Percentiles rank a stretch among this genome's conserved stretches.
Conservation (phyloP, 2,888 invertebrate genomes). For the Bombylius discolor region DNA sequence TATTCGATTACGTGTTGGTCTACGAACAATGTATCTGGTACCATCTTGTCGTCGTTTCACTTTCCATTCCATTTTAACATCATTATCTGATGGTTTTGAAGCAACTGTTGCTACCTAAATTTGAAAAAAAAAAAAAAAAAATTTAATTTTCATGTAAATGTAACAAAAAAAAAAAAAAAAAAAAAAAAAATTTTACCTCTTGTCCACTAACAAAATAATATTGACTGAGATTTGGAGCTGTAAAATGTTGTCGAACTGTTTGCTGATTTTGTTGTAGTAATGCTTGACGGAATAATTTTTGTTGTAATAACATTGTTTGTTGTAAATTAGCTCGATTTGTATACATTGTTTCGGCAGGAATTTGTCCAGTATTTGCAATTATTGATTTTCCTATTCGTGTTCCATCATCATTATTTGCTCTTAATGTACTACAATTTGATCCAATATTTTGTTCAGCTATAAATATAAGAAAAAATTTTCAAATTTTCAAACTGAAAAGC, state of each 20-base stretch:
- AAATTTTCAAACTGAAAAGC: too few species aligned
- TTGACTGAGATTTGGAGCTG: constrained; percentile 44
- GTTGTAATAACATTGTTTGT: constrained; percentile 55
- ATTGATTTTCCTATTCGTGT: neutral
- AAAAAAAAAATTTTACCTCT: constrained; percentile 31
- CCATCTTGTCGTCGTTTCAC: constrained; percentile 66
- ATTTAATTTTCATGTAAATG: too few species aligned
- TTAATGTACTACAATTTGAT: neutral
- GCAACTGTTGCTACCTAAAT: constrained; percentile 1
- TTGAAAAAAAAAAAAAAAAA: too few species aligned
- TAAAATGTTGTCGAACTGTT: constrained; percentile 33
- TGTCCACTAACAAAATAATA: constrained; percentile 47
- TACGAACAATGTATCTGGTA: constrained; percentile 58
- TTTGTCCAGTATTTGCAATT: neutral
- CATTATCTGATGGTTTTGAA: neutral
- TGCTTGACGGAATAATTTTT: constrained; percentile 47
- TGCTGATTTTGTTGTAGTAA: constrained; percentile 30
- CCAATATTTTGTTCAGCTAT: neutral
- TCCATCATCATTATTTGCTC: neutral
- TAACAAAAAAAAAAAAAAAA: neutral
- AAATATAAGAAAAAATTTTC: neutral
- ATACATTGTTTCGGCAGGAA: constrained; percentile 51
- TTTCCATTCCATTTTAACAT: constrained; percentile 52
- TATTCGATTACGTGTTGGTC: constrained; percentile 53
- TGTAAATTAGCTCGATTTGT: constrained; percentile 54